Base-by-base conservation (phyloP, 2,888 invertebrate genomes). In the Drosophila koepferae region DNA sequence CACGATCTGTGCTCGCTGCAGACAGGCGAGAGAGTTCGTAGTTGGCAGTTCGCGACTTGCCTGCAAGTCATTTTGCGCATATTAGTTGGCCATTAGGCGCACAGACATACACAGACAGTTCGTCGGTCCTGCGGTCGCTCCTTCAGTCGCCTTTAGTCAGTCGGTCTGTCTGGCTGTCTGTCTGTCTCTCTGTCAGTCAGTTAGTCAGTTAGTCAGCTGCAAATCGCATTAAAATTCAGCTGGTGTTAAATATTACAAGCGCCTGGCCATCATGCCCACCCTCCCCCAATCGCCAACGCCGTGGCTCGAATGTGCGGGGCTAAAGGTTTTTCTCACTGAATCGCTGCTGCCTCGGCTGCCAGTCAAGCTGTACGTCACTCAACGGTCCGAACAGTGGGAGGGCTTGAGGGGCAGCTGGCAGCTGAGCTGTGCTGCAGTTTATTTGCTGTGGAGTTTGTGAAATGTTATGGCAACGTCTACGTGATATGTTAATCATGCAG, bases 401-500 rank as follows among this genome's bases (percentile, higher is more conserved):
- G n/a, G n/a, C 23, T n/a, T 3, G 18, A 3, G 18, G 51, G 51
- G 51, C 4, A 14, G 12, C 16, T 63, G 63, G 63, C 71, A 72
- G 40, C 72, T 68, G 67, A 65, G 63, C 72, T 78, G 63, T 72
- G 78, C 60, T 72, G 77, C 77, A 71, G 78, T 77, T 72, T 77
- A 71, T 74, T 74, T 74, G 77, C 63, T 77, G 77, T 67, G 70
- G 43, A 74, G 82, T 81, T 80, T 86, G 80, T 79, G 82, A 81
- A 84, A 86, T 77, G 80, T 80, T 81, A 68, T 85, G 80, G 83
- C 79, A 79, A 86, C 77, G 80, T 82, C 80, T 66, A 91, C 91
- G 91, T 91, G 92, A 92, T 92, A 92, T 92, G 92, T 92, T 92
- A 92, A 92, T 92, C 92, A 91, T 87, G 59, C 66, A 67, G 66